These are phyloP conservation scores for Emys orbicularis DNA, from an alignment of 2,797 vertebrate species.

Conservation along the genomic window DNA sequence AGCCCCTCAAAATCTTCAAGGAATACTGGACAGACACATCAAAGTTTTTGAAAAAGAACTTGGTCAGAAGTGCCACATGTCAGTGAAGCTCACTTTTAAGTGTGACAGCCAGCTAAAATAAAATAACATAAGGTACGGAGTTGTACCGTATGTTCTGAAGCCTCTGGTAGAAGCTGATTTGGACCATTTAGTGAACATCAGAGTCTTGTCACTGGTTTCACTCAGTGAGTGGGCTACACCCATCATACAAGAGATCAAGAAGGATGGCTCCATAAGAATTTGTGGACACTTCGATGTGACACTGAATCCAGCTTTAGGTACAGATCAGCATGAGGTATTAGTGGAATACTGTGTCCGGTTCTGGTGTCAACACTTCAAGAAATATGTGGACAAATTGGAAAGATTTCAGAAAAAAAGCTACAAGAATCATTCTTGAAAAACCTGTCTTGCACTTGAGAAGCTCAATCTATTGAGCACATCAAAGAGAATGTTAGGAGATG, in stretches of 20 bases:
- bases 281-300: not conserved
- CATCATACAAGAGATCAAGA: not conserved
- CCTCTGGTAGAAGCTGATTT: not conserved
- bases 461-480: not conserved
- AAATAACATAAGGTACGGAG: too few species aligned
- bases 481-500: not conserved
- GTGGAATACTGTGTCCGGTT: not conserved
- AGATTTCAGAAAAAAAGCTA: not conserved
- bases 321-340: too few species aligned
- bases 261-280: not conserved
- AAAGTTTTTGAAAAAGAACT: too few species aligned
- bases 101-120: too few species aligned
- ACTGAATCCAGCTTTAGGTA: not conserved
- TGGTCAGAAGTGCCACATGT: too few species aligned
- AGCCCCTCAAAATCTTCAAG: too few species aligned
- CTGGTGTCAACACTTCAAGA: not conserved
- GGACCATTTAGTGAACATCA: not conserved
- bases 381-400: not conserved
- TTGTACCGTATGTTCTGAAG: too few species aligned
- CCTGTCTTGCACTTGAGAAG: not conserved
- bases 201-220: not conserved
- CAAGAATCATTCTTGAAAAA: not conserved
- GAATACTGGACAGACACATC: too few species aligned
- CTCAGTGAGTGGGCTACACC: not conserved
- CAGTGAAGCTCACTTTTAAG: too few species aligned